Base-by-base conservation (phyloP, 2,113 vertebrate genomes). In the Calypte anna region DNA sequence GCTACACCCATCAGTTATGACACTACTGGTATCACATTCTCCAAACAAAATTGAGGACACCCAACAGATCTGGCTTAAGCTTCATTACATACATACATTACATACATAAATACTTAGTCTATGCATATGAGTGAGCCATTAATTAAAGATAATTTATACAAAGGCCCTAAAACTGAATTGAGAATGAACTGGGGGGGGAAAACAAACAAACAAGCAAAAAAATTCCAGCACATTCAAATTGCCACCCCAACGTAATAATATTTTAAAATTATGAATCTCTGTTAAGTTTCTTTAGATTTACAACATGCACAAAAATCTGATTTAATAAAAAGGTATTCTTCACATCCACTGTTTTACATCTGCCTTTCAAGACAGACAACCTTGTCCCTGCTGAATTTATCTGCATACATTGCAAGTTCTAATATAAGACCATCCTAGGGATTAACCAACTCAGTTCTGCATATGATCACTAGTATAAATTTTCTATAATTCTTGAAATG, bases 141-240 rank as follows among this genome's bases (percentile, higher is more conserved):
- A 43, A 33, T 31, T 67, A 81, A 11, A 10, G 13, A 30, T 40
- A 38, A 78, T 33, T 78, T n/a, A 67, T 15, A 38, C 6, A 66
- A 82, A 84, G 70, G 7, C 44, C 10, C 33, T 33, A 43, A 53
- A 75, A 92, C 1, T 13, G 15, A 70, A 63, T 10, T 59, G 14
- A 78, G 44, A 28, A 55, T 55, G 3, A 72, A 90, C 5, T 20
- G 7, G 40, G 40, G 40, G 40, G 40, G 40, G 13, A 13, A 40
- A 40, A 40, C 40, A 40, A 40, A 40, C 40, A 40, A 40, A 40
- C 40, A 40, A 38, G 36, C 36, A 38, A 54, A 76, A 73, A 46
- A 63, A 22, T 0, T 25, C 40, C 11, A 40, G 20, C 1, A 2
- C 2, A 1, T 7, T 74, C 24, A 50, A 79, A 58, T n/a, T 69